Percentiles rank a stretch among this genome's conserved stretches.
phyloP scores from a whole-genome alignment of 2,797 vertebrate species.

The Aphelocoma californica region DNA sequence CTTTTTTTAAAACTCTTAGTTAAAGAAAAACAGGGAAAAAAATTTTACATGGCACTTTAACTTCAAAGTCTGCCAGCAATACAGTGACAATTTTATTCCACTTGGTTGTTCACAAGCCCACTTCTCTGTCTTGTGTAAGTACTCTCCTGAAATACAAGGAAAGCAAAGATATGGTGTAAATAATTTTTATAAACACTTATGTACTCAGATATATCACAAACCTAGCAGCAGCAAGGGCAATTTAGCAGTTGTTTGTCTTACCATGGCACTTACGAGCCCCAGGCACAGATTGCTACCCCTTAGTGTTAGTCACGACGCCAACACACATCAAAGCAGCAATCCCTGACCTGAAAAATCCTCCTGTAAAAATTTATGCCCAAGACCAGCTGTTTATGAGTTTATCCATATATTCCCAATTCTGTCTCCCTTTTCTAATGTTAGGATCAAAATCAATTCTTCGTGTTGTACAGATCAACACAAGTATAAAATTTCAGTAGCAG shows the following conservation, averaged over 20 bases:
- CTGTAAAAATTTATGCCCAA: neutral
- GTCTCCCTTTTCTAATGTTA: neutral
- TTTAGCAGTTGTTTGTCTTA: conserved; percentile 8
- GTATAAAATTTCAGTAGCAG: neutral
- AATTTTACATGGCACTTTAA: neutral
- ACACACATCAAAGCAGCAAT: neutral
- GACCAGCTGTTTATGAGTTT: neutral
- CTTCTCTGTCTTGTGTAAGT: neutral
- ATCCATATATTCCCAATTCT: neutral
- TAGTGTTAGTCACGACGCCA: neutral
- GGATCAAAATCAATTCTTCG: neutral
- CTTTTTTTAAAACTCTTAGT: neutral
- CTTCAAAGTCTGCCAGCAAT: neutral
- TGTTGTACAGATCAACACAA: neutral
- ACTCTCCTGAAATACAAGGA: neutral
- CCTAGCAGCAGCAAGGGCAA: neutral
- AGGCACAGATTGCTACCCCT: conserved; percentile 7
- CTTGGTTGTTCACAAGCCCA: neutral
- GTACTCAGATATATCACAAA: neutral
- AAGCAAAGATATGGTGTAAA: neutral
- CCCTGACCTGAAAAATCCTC: neutral
- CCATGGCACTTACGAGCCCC: neutral
- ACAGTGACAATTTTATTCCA: conserved; percentile 16
- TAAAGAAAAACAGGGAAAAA: neutral
- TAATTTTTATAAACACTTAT: conserved; percentile 13